Evolutionary conservation across 2,888 invertebrate species (phyloP), one percentile per base, ranked within the genome.

Genomic region (Danaus chrysippus): DNA sequence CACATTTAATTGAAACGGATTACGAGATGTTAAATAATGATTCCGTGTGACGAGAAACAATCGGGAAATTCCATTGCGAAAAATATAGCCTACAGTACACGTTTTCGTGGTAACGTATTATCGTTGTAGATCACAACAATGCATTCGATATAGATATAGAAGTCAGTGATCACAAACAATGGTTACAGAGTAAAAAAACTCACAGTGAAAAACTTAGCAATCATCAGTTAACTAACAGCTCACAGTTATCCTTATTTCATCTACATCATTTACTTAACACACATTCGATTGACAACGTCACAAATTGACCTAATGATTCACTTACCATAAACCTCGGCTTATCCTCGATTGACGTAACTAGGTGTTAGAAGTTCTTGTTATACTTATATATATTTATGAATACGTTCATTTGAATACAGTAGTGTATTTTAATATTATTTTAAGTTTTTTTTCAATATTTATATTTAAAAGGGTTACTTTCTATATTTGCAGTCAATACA

Each of bases 281-380:
- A 83, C 77, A 82, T 84, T 78, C 83, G 76, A 82, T 88, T 86
- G 87, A 86, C 86, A 86, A 86, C 84, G 84, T 82, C 83, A 80
- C 75, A 75, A 76, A 81, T 86, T 86, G 87, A 87, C 87, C 87
- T 81, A 89, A 86, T 89, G 89, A 89, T 84, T 89, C 87, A 89
- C 77, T 85, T 79, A 81, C 84, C 85, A 85, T 83, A 86, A 82
- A 80, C 81, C 77, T 76, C 71, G 68, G 76, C 75, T 87, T 89
- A 87, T 88, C 87, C 87, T 86, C 75, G 72, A 79, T 73, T 85
- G 87, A 88, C 85, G 87, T 84, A 82, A 86, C 76, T 77, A 73
- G 74, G 76, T 79, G 76, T 73, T 68, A 63, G 58, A 56, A 65
- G 65, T 68, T 71, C 68, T 68, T 68, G 66, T 65, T 62, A 66